Conservation (phyloP, 2,113 vertebrate species). For the Vireo altiloquus region DNA sequence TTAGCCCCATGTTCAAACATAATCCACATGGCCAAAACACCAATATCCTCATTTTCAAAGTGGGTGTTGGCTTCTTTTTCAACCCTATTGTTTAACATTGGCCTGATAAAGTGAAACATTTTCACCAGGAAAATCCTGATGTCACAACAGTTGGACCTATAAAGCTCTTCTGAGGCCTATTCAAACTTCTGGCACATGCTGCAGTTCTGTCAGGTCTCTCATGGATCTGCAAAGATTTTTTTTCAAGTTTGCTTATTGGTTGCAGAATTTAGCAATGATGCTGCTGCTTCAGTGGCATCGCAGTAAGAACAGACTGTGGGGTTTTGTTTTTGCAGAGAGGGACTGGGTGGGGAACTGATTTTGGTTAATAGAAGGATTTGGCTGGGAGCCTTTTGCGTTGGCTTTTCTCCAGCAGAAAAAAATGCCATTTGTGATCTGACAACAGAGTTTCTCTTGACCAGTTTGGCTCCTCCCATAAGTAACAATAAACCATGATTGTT, state of each 20-base stretch:
- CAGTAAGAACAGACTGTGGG: not conserved
- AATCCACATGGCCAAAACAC: not conserved
- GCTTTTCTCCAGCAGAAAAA: not conserved
- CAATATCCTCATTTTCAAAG: not conserved
- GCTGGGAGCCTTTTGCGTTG: not conserved
- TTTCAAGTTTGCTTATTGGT: not conserved
- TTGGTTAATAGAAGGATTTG: not conserved
- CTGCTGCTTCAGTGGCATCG: slow-evolving; percentile 1
- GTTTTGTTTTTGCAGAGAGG: not conserved
- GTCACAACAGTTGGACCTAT: not conserved
- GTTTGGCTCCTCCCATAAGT: not conserved
- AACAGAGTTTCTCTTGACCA: not conserved
- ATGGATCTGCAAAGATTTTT: not conserved
- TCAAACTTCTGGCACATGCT: not conserved
- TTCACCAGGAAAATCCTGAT: not conserved
- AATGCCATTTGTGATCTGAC: not conserved
- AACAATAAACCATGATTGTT: not conserved
- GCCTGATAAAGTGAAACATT: not conserved
- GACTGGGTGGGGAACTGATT: not conserved
- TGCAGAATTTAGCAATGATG: not conserved
- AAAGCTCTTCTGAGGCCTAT: not conserved
- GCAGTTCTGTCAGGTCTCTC: not conserved
- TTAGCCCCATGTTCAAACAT: not conserved
- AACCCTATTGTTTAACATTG: not conserved
- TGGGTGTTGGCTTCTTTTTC: not conserved